Evolutionary conservation across 2,113 vertebrate species (phyloP).

Genomic region (Atrichornis clamosus): DNA sequence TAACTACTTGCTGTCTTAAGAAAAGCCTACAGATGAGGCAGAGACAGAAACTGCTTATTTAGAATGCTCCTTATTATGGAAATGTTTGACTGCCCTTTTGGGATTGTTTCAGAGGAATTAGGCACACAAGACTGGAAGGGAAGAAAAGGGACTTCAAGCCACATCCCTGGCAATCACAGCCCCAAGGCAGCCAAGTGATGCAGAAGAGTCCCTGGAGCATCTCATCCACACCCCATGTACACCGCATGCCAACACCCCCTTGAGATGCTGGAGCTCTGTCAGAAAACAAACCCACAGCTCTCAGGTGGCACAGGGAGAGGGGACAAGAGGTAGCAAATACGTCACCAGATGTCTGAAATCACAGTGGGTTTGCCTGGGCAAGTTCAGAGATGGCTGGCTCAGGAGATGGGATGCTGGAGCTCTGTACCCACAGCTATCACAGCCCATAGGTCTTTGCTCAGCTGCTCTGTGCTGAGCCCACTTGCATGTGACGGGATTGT

Average conservation of each 20-base stretch:
- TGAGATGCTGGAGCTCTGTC: neutral
- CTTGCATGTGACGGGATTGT: neutral
- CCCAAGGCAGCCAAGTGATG: neutral
- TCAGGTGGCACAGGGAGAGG: neutral
- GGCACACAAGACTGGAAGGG: slow-evolving; percentile 43
- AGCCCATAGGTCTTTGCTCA: neutral
- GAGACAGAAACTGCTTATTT: slow-evolving; percentile 40
- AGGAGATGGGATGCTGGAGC: rapidly evolving
- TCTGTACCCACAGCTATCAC: neutral
- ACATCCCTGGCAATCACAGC: neutral
- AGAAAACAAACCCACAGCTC: neutral
- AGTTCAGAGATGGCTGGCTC: neutral
- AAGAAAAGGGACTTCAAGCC: slow-evolving; percentile 41
- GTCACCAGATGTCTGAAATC: neutral
- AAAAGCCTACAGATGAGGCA: slow-evolving; percentile 41
- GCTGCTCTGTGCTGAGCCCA: neutral
- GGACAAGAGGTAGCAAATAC: neutral
- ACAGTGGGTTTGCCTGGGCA: neutral
- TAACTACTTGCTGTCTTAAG: slow-evolving; percentile 33
- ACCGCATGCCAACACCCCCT: rapidly evolving
- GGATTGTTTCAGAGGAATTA: slow-evolving; percentile 47
- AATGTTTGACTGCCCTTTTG: slow-evolving; percentile 35
- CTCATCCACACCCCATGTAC: neutral
- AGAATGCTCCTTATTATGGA: slow-evolving; percentile 41
- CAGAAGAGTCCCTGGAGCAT: neutral